Conservation (phyloP, 2,797 vertebrate genomes). For the Myoxocephalus aenaeus region DNA sequence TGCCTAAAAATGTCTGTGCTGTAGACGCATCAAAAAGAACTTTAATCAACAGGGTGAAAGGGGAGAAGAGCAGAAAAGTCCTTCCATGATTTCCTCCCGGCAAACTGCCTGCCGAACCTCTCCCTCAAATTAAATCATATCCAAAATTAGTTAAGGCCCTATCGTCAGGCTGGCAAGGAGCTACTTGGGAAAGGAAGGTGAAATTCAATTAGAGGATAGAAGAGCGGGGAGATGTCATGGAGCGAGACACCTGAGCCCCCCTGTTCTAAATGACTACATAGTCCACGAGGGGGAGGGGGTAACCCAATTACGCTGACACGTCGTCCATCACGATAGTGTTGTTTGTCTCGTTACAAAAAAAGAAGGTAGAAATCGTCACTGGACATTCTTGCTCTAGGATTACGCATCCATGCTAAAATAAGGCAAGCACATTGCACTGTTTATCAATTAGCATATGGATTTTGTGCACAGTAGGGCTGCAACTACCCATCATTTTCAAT, state of each 20-base stretch:
- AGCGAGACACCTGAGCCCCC: slow-evolving; percentile 83
- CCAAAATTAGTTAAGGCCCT: slow-evolving; percentile 75
- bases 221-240: slow-evolving; percentile 56
- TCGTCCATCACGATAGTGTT: slow-evolving; percentile 74
- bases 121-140: slow-evolving; percentile 71
- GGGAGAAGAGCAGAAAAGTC: slow-evolving; percentile 33
- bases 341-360: slow-evolving; percentile 62
- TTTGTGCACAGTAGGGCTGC: neutral
- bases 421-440: neutral
- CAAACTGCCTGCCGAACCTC: slow-evolving; percentile 39
- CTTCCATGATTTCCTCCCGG: slow-evolving; percentile 34
- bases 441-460: neutral
- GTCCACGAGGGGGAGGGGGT: slow-evolving; percentile 53
- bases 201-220: slow-evolving; percentile 82
- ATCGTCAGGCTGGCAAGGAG: slow-evolving; percentile 66
- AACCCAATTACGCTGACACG: slow-evolving; percentile 77
- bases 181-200: slow-evolving; percentile 70
- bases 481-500: neutral
- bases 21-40: slow-evolving; percentile 25
- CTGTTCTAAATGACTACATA: slow-evolving; percentile 65
- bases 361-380: slow-evolving; percentile 46
- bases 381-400: slow-evolving; percentile 41
- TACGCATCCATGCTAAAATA: slow-evolving; percentile 4
- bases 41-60: slow-evolving; percentile 29
- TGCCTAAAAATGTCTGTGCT: neutral